Conservation (phyloP, 2,888 invertebrate genomes). For the Caenorhabditis imperialis region DNA sequence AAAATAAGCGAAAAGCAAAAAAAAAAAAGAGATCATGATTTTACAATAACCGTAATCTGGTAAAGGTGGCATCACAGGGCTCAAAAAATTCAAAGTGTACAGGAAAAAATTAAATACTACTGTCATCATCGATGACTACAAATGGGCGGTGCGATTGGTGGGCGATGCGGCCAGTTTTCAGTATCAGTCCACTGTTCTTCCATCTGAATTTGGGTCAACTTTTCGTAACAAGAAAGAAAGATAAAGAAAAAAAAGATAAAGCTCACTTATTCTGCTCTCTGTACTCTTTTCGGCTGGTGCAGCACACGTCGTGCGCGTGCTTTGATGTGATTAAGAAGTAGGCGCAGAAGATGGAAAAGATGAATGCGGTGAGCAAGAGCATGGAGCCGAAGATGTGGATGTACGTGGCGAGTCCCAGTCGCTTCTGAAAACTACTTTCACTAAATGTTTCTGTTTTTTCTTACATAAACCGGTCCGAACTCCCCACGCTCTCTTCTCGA, state of each 20-base stretch:
- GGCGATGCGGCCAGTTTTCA: conserved; percentile 35
- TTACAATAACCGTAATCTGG: too few species aligned
- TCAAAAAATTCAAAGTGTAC: too few species aligned
- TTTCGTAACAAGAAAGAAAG: not conserved
- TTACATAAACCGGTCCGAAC: conserved; percentile 29
- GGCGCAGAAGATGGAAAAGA: conserved; percentile 63
- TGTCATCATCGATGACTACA: conserved; percentile 62
- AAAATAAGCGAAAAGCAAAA: too few species aligned
- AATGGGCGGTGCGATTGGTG: conserved; percentile 55
- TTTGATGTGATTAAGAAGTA: conserved; percentile 62
- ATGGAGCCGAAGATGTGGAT: conserved; percentile 55
- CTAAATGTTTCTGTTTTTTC: conserved; percentile 9
- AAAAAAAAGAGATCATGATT: too few species aligned
- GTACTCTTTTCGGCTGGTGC: conserved; percentile 56
- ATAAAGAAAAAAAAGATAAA: not conserved
- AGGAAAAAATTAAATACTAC: conserved; percentile 47
- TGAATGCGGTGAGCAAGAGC: conserved; percentile 54
- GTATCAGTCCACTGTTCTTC: conserved; percentile 37
- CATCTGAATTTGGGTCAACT: conserved; percentile 25
- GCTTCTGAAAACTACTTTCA: conserved; percentile 36
- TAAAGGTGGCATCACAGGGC: too few species aligned
- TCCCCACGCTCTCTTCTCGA: conserved; percentile 24
- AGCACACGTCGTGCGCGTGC: conserved; percentile 57
- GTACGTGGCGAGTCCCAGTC: conserved; percentile 57
- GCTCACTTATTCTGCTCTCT: conserved; percentile 39